phyloP scores from a whole-genome alignment of 2,888 invertebrate species.

The Drosophila rubida region DNA sequence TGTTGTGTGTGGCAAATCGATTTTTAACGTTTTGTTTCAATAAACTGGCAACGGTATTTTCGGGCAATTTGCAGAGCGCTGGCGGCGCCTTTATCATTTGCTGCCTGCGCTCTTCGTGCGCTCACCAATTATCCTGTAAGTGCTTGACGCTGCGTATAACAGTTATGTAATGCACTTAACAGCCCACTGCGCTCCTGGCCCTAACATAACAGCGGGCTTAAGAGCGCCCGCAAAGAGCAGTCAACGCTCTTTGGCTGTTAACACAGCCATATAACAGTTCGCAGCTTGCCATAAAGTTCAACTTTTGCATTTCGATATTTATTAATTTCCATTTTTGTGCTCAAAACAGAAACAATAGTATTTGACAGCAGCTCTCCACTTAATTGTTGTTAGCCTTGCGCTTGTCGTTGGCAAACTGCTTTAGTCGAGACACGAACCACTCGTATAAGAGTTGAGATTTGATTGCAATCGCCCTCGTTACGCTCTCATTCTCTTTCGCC shows the following conservation, averaged over 20 bases:
- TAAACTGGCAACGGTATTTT: constrained; percentile 7
- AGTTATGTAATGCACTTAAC: constrained; percentile 45
- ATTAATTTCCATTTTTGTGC: background rate
- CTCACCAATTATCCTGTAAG: constrained; percentile 18
- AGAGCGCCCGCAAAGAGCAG: background rate
- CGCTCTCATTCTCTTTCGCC: background rate
- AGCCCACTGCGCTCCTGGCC: constrained; percentile 6
- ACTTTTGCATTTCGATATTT: too few species aligned
- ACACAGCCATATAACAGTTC: constrained; percentile 24
- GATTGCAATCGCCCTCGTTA: background rate
- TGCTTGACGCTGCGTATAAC: constrained; percentile 21
- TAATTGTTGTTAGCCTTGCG: background rate
- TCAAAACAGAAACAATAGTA: background rate
- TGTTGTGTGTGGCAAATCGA: constrained; percentile 23
- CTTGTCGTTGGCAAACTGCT: background rate
- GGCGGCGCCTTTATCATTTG: background rate
- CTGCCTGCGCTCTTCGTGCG: background rate
- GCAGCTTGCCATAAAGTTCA: constrained; percentile 1
- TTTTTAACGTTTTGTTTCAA: constrained; percentile 26
- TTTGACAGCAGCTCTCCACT: background rate
- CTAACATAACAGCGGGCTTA: background rate
- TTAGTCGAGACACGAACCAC: constrained; percentile 38
- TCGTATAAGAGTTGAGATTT: constrained; percentile 53
- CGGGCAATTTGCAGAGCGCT: constrained; percentile 1
- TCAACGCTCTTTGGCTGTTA: constrained; percentile 28